phyloP scores from a whole-genome alignment of 2,113 vertebrate genomes.

The Myotis lucifugus region DNA sequence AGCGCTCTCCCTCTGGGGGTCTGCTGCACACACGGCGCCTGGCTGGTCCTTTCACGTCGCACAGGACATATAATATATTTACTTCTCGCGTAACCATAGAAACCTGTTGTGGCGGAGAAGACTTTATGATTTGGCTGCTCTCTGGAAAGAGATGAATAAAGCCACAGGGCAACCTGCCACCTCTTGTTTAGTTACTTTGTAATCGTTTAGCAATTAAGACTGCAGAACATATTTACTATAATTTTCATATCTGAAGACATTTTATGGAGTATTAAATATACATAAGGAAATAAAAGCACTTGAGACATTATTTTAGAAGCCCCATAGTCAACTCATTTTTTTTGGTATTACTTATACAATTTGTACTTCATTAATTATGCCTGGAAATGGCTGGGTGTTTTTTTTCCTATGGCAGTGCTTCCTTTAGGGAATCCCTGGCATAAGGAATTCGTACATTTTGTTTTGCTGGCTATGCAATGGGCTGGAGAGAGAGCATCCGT shows the following conservation, averaged over 20 bases:
- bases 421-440: neutral
- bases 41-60: slow-evolving; percentile 45
- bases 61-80: slow-evolving; percentile 73
- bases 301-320: neutral
- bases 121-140: slow-evolving; percentile 60
- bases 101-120: slow-evolving; percentile 76
- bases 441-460: neutral
- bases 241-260: slow-evolving; percentile 58
- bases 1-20: slow-evolving; percentile 54
- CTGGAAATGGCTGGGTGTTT: neutral
- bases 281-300: slow-evolving; percentile 54
- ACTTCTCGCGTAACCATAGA: slow-evolving; percentile 78
- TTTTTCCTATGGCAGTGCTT: neutral
- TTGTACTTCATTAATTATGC: slow-evolving; percentile 53
- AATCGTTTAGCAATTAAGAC: slow-evolving; percentile 66
- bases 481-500: neutral
- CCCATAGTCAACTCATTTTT: neutral
- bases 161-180: slow-evolving; percentile 63
- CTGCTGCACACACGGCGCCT: slow-evolving; percentile 35
- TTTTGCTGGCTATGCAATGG: neutral
- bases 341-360: neutral
- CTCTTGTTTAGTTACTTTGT: slow-evolving; percentile 65
- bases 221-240: slow-evolving; percentile 36
- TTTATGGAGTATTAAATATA: slow-evolving; percentile 51
- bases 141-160: slow-evolving; percentile 66